Percentiles rank a stretch among this genome's conserved stretches.
Evolutionary conservation across 2,888 invertebrate genomes (phyloP).

Genomic region (Campoplex nolae): DNA sequence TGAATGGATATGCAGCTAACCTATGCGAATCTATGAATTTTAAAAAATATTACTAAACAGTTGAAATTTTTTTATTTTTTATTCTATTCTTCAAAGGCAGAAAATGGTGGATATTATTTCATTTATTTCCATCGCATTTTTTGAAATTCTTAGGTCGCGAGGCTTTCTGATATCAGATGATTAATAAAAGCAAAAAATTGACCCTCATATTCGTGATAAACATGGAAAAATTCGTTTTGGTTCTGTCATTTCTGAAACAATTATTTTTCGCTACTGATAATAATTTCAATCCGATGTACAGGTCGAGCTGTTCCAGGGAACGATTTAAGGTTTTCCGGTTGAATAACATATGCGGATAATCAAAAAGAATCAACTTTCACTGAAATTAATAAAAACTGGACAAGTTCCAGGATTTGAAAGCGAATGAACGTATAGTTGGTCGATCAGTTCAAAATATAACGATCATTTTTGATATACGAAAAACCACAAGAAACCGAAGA

Average conservation of each 20-base stretch:
- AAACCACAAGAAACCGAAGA: background rate
- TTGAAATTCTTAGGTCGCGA: background rate
- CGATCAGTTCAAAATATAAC: background rate
- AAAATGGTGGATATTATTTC: background rate
- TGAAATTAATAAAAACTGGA: too few relatives aligned
- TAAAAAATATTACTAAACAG: background rate
- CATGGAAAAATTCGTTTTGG: too few relatives aligned
- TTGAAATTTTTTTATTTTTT: background rate
- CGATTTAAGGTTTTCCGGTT: too few relatives aligned
- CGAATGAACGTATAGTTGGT: background rate
- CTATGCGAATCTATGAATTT: background rate
- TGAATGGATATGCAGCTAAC: background rate
- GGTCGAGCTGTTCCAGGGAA: too few relatives aligned
- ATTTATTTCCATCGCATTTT: background rate
- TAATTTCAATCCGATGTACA: too few relatives aligned
- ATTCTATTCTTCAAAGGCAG: background rate
- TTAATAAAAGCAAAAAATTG: too few relatives aligned
- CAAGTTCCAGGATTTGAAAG: background rate
- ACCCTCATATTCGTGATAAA: too few relatives aligned
- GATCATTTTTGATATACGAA: background rate
- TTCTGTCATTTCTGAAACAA: too few relatives aligned
- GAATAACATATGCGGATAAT: too few relatives aligned
- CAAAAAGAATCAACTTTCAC: too few relatives aligned
- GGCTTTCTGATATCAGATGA: background rate
- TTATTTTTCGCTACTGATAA: too few relatives aligned